These are phyloP conservation scores for Netelia fuscicornis DNA, from an alignment of 2,888 invertebrate genomes.

Conservation along the genomic window DNA sequence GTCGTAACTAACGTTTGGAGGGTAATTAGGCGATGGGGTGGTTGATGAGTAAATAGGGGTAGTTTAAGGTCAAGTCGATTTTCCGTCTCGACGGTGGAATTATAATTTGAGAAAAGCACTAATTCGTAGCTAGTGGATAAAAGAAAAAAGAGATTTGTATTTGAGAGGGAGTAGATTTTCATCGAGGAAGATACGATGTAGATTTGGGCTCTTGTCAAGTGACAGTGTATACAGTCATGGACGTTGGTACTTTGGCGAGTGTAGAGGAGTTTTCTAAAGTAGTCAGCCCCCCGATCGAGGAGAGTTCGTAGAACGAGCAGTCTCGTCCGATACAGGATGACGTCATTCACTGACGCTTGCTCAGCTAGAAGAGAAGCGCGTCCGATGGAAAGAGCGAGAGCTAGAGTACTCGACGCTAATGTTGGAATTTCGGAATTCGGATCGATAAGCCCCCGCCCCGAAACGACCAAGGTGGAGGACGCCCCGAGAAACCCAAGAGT, in stretches of 20 bases:
- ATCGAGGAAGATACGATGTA: constrained; percentile 5
- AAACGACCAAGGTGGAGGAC: constrained; percentile 57
- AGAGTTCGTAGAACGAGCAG: constrained; percentile 60
- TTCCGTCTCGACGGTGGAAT: no score
- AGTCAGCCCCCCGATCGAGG: constrained; percentile 30
- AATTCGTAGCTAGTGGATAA: not conserved
- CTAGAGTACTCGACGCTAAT: constrained; percentile 69
- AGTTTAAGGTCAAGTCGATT: no score
- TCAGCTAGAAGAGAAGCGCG: constrained; percentile 55
- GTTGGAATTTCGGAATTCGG: constrained; percentile 71
- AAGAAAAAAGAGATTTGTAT: not conserved
- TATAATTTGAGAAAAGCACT: no score
- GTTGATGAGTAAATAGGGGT: no score
- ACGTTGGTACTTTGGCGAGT: not conserved
- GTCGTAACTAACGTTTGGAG: no score
- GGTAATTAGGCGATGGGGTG: no score
- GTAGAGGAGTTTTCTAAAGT: constrained; percentile 42
- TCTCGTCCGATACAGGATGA: constrained; percentile 64
- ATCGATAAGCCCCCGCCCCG: constrained; percentile 68
- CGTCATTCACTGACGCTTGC: constrained; percentile 70
- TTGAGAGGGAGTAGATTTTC: not conserved
- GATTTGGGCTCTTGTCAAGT: constrained; percentile 17
- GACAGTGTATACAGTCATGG: constrained; percentile 7
- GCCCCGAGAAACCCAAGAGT: constrained; percentile 44
- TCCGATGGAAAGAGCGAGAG: constrained; percentile 63